These are phyloP conservation scores for Pogoniulus pusillus DNA, from an alignment of 2,797 vertebrate genomes.

Conservation along the genomic window DNA sequence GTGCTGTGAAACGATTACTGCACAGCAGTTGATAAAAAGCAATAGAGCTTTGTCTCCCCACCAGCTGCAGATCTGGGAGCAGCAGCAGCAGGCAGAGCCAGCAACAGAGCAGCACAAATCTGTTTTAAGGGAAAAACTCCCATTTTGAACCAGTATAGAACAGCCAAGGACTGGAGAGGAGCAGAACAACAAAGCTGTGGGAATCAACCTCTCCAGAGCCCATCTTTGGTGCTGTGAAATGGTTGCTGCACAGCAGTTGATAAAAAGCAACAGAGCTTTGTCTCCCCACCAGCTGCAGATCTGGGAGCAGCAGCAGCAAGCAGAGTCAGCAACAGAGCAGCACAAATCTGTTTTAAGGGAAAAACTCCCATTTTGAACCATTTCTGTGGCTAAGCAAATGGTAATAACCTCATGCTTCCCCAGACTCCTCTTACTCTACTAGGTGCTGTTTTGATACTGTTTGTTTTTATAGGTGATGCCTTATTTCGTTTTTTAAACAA, in stretches of 20 bases:
- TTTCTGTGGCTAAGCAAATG: slow-evolving; percentile 8
- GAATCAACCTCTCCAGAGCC: not conserved
- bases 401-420: slow-evolving; percentile 32
- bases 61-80: not conserved
- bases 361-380: not conserved
- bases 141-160: not conserved
- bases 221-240: slow-evolving; percentile 30
- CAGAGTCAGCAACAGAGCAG: slow-evolving; percentile 5
- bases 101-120: not conserved
- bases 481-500: not conserved
- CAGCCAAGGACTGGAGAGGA: not conserved
- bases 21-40: not conserved
- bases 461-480: not conserved
- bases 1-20: slow-evolving; percentile 49
- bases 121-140: not conserved
- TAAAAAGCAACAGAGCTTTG: not conserved
- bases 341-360: not conserved
- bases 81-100: slow-evolving; percentile 34
- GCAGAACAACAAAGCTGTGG: not conserved
- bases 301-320: slow-evolving; percentile 2
- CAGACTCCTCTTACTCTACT: slow-evolving; percentile 36
- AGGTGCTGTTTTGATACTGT: not conserved
- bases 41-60: not conserved
- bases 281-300: not conserved
- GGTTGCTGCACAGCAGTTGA: slow-evolving; percentile 18